Evolutionary conservation across 1,140 invertebrate species (phyloP).

Genomic region (Caenorhabditis briggsae): DNA sequence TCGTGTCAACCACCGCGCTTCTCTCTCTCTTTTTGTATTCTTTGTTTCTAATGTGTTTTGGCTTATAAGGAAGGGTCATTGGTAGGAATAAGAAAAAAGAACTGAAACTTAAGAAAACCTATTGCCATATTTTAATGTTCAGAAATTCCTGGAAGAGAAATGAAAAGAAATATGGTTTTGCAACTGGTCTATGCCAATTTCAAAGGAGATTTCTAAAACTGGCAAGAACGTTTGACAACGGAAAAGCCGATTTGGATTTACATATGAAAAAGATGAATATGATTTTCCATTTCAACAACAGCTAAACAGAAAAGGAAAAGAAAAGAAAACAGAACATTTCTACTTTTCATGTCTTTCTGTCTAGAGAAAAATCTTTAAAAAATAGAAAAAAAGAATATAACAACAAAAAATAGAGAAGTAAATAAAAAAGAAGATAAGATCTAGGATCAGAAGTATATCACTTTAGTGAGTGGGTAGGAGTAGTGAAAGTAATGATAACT

Average conservation of each 20-base stretch:
- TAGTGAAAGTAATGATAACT: neutral
- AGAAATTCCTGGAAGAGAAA: no score
- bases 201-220: slow-evolving; percentile 6
- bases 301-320: neutral
- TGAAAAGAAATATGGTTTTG: neutral
- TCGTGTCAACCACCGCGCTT: neutral
- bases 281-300: neutral
- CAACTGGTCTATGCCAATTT: neutral
- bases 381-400: neutral
- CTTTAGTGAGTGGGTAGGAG: neutral
- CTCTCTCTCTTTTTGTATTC: neutral
- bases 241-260: slow-evolving; percentile 3
- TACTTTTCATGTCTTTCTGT: neutral
- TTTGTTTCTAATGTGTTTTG: neutral
- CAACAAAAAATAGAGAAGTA: slow-evolving; percentile 17
- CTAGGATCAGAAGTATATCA: neutral
- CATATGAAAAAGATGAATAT: neutral
- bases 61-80: neutral
- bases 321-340: neutral
- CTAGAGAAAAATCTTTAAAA: neutral
- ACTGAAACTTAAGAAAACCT: no score
- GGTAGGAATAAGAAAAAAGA: neutral
- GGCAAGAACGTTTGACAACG: slow-evolving; percentile 35
- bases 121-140: no score
- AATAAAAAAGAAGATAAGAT: neutral